Evolutionary conservation across 2,113 vertebrate species (phyloP).

Genomic region (Rhagologus leucostigma): DNA sequence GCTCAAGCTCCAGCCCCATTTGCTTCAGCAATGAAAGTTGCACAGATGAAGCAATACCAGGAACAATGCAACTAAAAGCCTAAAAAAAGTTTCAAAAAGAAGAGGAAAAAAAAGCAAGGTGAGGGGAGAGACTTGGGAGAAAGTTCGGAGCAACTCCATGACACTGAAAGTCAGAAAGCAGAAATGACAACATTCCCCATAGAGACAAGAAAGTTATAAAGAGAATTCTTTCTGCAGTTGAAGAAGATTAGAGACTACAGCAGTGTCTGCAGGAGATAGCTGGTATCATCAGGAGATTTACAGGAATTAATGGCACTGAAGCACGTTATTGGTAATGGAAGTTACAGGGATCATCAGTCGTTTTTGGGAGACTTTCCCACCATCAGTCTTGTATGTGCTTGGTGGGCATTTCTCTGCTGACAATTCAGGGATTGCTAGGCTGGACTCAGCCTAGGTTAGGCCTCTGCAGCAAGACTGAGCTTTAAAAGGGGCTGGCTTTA

Average conservation of each 20-base stretch:
- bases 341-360: rapidly evolving
- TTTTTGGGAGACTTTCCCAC: neutral
- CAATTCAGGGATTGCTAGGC: neutral
- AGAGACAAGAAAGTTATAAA: neutral
- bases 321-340: neutral
- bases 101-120: neutral
- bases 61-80: neutral
- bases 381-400: neutral
- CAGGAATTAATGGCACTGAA: neutral
- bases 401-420: neutral
- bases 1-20: neutral
- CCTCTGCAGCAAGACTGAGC: neutral
- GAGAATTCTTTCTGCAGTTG: neutral
- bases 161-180: neutral
- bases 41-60: neutral
- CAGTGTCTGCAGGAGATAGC: neutral
- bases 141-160: neutral
- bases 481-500: neutral
- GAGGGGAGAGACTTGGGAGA: neutral
- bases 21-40: neutral
- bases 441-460: neutral
- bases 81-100: rapidly evolving
- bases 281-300: neutral
- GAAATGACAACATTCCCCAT: rapidly evolving
- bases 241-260: neutral